Evolutionary conservation across 2,888 invertebrate species (phyloP).

Genomic region (Mermis nigrescens): DNA sequence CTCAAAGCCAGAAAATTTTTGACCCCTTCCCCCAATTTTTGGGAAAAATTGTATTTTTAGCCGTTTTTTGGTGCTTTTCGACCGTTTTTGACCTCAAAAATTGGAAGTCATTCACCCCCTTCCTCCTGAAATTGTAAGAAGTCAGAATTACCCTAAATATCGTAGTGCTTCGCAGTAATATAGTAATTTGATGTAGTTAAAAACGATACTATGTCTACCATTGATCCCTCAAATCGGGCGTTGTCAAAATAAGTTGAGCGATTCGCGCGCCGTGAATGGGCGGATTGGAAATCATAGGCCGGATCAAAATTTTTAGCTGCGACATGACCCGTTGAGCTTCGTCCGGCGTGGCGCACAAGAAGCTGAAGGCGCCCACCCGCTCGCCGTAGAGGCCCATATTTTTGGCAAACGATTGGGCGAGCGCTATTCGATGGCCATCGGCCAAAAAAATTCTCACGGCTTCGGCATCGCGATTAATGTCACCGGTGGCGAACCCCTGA

Average conservation of each 20-base stretch:
- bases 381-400: slow-evolving; percentile 85
- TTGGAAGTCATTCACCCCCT: no score
- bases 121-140: no score
- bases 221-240: slow-evolving; percentile 42
- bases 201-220: slow-evolving; percentile 48
- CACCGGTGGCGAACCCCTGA: slow-evolving; percentile 78
- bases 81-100: no score
- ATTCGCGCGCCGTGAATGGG: slow-evolving; percentile 79
- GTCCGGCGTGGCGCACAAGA: slow-evolving; percentile 54
- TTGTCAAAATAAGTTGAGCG: slow-evolving; percentile 60
- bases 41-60: no score
- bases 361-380: slow-evolving; percentile 70
- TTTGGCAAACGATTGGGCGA: slow-evolving; percentile 88
- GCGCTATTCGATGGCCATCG: slow-evolving; percentile 63
- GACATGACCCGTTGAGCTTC: slow-evolving; percentile 67
- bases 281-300: slow-evolving; percentile 92
- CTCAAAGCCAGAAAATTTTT: no score
- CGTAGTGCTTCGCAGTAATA: no score
- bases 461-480: slow-evolving; percentile 63
- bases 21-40: no score
- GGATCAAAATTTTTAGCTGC: slow-evolving; percentile 79
- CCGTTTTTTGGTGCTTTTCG: no score
- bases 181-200: neutral
- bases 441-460: slow-evolving; percentile 68
- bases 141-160: no score